Base-by-base conservation (phyloP, 2,888 invertebrate genomes). In the Operophtera brumata region DNA sequence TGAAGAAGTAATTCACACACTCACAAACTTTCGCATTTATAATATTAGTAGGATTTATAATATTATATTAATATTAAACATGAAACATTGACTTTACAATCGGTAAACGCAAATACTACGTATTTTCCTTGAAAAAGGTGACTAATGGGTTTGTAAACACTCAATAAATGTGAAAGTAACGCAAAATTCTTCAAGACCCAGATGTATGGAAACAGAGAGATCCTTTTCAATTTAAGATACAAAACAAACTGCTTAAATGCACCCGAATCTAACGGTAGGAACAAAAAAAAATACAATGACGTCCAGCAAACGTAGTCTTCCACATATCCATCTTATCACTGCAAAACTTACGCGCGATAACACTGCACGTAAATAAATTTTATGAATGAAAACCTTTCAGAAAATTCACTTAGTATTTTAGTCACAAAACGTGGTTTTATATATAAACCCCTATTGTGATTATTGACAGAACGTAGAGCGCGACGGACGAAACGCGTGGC, bases 251-350 rank as follows among this genome's bases (percentile, higher is more conserved):
- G 58, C 56, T 37, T 45, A 57, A 59, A 61, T 47, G 51, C 41
- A 61, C 51, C 55, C 55, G 43, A 57, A 62, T 51, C 67, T 61
- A 66, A 64, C 66, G 64, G 70, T 69, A 68, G 20, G 4, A 20
- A 20, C 20, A 20, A 20, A 70, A 70, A 68, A 67, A 72, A 62
- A 70, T 62, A 68, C 66, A 69, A 71, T 70, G 69, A 71, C 70
- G 68, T 73, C 71, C 78, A 73, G 78, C 82, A 77, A 80, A 41
- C 77, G 78, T 70, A 82, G 82, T 81, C 79, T n/a, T 84, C 84
- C 87, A 86, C 85, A 80, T 77, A 82, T 80, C 72, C 72, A 68
- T 75, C 77, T 81, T 83, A 84, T 81, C 81, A 82, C 78, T 75
- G 71, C 63, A 73, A 77, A 54, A 84, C 82, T 84, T 84, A 82